Percentiles rank a stretch among this genome's conserved stretches.
Conservation (phyloP, 2,888 invertebrate species). For the Rhopalosiphum nymphaeae region DNA sequence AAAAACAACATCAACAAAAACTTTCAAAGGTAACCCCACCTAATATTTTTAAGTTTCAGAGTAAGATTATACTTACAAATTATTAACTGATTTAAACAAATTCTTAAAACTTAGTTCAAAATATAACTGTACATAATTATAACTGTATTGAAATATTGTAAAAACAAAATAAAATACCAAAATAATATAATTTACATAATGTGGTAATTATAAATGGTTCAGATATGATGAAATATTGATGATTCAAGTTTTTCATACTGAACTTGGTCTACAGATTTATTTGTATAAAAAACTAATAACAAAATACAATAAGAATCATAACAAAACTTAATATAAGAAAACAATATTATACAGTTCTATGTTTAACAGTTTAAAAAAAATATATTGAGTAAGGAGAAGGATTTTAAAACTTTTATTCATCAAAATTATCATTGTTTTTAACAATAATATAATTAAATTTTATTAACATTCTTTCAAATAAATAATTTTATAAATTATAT, state of each 20-base stretch:
- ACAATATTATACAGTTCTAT: not conserved
- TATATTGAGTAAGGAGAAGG: not conserved
- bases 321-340: not conserved
- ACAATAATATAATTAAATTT: not conserved
- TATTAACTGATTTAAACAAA: slow-evolving; percentile 37
- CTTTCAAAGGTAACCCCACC: slow-evolving; percentile 57
- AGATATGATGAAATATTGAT: not conserved
- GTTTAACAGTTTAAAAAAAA: not conserved
- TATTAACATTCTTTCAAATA: slow-evolving; percentile 6
- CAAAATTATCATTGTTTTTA: slow-evolving; percentile 17
- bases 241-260: not conserved
- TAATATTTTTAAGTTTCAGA: slow-evolving; percentile 49
- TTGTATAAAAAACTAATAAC: not conserved
- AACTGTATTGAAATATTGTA: not conserved
- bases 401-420: not conserved
- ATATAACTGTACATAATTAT: not conserved
- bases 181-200: not conserved
- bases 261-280: not conserved
- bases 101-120: slow-evolving; percentile 17
- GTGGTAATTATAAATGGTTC: not conserved
- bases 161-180: not conserved
- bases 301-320: not conserved
- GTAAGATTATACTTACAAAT: slow-evolving; percentile 36
- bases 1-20: slow-evolving; percentile 63
- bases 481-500: not conserved